Evolutionary conservation across 2,888 invertebrate genomes (phyloP), one percentile per base, ranked within the genome.

Genomic region (Heteromyza rotundicornis): DNA sequence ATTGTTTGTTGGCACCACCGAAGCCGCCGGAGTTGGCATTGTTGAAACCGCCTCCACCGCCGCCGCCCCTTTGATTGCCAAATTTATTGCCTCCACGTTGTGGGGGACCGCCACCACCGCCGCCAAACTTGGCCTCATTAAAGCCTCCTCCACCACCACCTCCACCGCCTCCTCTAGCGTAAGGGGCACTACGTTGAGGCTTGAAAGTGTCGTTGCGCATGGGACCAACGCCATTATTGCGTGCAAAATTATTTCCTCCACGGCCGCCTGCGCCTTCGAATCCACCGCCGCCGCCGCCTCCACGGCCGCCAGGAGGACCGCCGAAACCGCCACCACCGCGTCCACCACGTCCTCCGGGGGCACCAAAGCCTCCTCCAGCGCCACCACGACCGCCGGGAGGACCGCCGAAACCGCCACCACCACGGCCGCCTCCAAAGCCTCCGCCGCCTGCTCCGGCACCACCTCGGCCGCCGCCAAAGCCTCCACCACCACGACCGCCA

Each of bases 171-270:
- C 63, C 63, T 55, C 60, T 63, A 2, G 59, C 27, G 50, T 69
- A 71, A 2, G 71, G 66, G 3, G 69, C 12, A 59, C 60, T 57
- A 27, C 74, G 65, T 16, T 71, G 69, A 44, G 59, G 53, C 54
- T 70, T 71, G 24, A 67, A 67, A 16, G 63, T 52, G 49, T 70
- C 67, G 53, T 69, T 70, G 1, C 71, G 66, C 35, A 70, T 70
- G 2, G 71, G 69, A 8, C 73, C 70, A 47, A 51, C 56, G 3
- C 70, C 68, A 32, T 52, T 52, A n/a, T 59, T 54, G 22, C 47
- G n/a, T 16, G 19, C 44, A 14, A 67, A 63, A 60, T 65, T 69
- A 50, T 70, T 67, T 57, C 71, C 68, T 5, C 57, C 63, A 22
- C 50, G 24, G 7, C 23, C 56, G 52, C 52, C 10, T 17, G 19